Conservation (phyloP, 2,113 vertebrate species). For the Serinus canaria region DNA sequence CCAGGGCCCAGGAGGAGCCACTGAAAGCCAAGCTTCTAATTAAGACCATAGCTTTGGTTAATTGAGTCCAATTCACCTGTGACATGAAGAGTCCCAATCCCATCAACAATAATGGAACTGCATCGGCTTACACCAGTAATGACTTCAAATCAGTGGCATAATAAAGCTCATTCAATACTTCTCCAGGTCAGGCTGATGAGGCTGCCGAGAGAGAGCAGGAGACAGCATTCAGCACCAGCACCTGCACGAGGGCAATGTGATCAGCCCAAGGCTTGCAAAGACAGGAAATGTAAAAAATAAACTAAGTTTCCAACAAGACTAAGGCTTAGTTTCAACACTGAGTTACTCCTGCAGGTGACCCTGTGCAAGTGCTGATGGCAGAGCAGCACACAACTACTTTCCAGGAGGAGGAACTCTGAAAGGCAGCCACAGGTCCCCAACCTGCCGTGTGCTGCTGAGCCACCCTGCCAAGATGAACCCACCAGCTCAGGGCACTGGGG, state of each 20-base stretch:
- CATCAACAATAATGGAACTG: constrained; percentile 66
- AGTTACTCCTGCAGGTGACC: neutral
- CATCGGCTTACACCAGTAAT: constrained; percentile 63
- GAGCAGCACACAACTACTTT: neutral
- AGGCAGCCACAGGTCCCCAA: neutral
- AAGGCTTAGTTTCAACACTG: neutral
- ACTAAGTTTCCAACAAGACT: neutral
- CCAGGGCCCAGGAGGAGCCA: neutral
- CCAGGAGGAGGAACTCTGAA: neutral
- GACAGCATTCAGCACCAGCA: rapidly evolving
- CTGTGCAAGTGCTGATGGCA: rapidly evolving
- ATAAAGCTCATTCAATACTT: constrained; percentile 53
- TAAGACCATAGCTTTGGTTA: constrained; percentile 29
- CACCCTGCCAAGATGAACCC: neutral
- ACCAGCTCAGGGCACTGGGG: rapidly evolving
- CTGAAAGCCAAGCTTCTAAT: constrained; percentile 38
- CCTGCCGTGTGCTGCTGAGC: rapidly evolving
- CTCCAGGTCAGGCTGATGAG: constrained; percentile 16
- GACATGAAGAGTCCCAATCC: constrained; percentile 58
- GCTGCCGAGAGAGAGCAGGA: neutral
- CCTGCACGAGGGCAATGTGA: neutral
- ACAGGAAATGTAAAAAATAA: neutral
- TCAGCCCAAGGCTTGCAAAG: neutral
- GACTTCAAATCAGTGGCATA: constrained; percentile 41
- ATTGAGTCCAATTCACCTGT: constrained; percentile 64